Evolutionary conservation across 1,140 invertebrate species (phyloP), one percentile per base, ranked within the genome.

Genomic region (Drosophila repletoides): DNA sequence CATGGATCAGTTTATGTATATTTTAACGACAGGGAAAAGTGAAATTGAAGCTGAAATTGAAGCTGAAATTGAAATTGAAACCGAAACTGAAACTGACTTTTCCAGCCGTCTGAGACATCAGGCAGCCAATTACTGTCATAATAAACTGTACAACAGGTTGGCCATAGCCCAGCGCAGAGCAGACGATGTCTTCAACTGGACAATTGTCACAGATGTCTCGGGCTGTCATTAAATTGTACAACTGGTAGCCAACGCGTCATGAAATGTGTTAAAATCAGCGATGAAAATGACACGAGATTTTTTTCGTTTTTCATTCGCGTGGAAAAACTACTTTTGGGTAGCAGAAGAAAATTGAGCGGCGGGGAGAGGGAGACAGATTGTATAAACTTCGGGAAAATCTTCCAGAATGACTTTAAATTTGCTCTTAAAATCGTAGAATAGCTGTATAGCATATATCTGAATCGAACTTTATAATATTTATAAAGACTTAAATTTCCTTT

Each of bases 101-200:
- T 75, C 80, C 79, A 71, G 79, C 34, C 52, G 70, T 26, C 24
- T 22, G n/a, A 33, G 24, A 24, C 28, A 22, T 31, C 24, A 31
- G 51, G 24, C 55, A 36, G 66, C 79, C 80, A 83, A 84, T 84
- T 84, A 84, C 70, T 80, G 80, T 86, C 80, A 84, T 84, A 84
- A 84, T 71, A 69, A 71, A 52, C 55, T 58, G 61, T 60, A 56
- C 74, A 76, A 84, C 80, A 79, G 75, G 75, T 80, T 80, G 76
- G 34, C 53, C 38, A 55, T 58, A 46, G 63, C 64, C 70, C 71
- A 73, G 40, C 67, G 36, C 26, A 10, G 12, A 24, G 29, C 65
- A 34, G 15, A 29, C 56, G 51, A 49, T 26, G 49, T 24, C 34
- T 64, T 51, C 68, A 55, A 49, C 41, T 53, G 22, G 49, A 55